Base-by-base conservation (phyloP, 2,113 vertebrate species). In the Riparia riparia region DNA sequence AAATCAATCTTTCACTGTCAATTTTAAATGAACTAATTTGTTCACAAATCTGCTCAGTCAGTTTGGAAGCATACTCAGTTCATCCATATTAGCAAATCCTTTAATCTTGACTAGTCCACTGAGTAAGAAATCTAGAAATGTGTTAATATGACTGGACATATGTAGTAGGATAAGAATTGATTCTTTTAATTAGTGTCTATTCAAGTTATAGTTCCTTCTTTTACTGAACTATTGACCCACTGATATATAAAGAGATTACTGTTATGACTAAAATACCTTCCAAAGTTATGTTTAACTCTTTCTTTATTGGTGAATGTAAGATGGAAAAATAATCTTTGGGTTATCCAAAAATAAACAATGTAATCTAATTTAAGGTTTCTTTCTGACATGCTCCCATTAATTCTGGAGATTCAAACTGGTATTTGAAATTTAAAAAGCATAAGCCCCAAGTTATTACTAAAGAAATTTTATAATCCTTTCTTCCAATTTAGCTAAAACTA, bases 101-200 rank as follows among this genome's bases (percentile, higher is more conserved):
- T 99, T 99, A 99, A 99, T 99, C 99, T 99, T 98, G 98, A 99
- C 98, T 98, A 98, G 98, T 98, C 97, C 98, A 98, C 98, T 98
- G 98, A 99, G 98, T 98, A 98, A 98, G 98, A 98, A 99, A 98
- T 98, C 98, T 98, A 97, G 98, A 99, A 99, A 99, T 97, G 97
- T 98, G 98, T 98, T 99, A 99, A 99, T 99, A 98, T 98, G 99
- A 99, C 97, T 97, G 97, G 99, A 99, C 99, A 98, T 98, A 99
- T 99, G 98, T 99, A 99, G 98, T 97, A 97, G 98, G 98, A 98
- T 99, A 98, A 98, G 98, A 98, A 98, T 98, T 99, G 98, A 99
- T 99, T 99, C 98, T 99, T 99, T 99, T 99, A 99, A 99, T 99
- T 99, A 99, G 98, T 98, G 98, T 98, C 98, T 98, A 96, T 97